These are phyloP conservation scores for Rachycentron canadum DNA, from an alignment of 2,797 vertebrate genomes.

Conservation along the genomic window DNA sequence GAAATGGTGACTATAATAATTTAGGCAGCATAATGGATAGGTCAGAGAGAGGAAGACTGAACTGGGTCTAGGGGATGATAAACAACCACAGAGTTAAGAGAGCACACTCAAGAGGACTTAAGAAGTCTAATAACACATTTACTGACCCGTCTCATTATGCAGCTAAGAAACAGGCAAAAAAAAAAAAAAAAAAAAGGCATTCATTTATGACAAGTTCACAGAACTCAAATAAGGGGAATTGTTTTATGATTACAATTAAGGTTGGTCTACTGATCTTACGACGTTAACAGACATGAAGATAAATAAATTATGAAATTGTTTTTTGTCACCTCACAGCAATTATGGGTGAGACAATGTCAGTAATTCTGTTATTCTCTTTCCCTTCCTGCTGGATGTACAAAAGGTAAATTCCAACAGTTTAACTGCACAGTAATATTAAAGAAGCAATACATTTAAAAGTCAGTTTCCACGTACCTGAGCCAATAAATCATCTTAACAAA, in stretches of 20 bases:
- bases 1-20: neutral
- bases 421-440: constrained; percentile 40
- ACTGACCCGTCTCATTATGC: neutral
- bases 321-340: neutral
- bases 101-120: neutral
- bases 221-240: neutral
- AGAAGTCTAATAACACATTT: constrained; percentile 13
- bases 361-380: neutral
- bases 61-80: neutral
- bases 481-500: constrained; percentile 50
- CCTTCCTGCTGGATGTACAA: constrained; percentile 9
- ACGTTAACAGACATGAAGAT: neutral
- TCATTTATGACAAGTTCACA: neutral
- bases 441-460: constrained; percentile 20
- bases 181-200: constrained; percentile 15
- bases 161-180: neutral
- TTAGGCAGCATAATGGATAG: neutral
- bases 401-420: constrained; percentile 20
- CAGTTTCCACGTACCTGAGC: constrained; percentile 13
- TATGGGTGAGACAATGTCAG: neutral
- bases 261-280: neutral
- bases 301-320: neutral
- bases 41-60: neutral
- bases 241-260: too few relatives aligned
- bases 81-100: neutral